These are phyloP conservation scores for Hippasteria phrygiana DNA, from an alignment of 53 echinoderm and acorn worm genomes.

Conservation along the genomic window DNA sequence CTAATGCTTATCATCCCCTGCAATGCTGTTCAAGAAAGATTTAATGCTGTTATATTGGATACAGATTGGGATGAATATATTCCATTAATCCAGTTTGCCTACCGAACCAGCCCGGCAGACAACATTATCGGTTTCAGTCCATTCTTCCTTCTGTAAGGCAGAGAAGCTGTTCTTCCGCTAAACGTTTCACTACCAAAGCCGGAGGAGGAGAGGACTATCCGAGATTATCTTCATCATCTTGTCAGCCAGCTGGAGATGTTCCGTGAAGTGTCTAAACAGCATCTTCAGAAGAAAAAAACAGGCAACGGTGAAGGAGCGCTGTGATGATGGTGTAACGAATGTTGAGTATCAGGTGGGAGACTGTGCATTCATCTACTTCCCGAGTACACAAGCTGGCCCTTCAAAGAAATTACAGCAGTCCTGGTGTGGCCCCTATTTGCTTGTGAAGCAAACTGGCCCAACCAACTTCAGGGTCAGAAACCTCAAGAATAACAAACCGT, in stretches of 20 bases:
- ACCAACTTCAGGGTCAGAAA: conserved; percentile 34
- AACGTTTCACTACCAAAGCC: neutral
- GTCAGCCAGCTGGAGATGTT: neutral
- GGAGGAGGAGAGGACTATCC: neutral
- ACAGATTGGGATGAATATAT: conserved; percentile 54
- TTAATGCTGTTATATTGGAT: conserved; percentile 61
- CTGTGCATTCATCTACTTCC: conserved; percentile 39
- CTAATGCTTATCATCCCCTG: conserved; percentile 58
- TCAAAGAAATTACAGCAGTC: conserved; percentile 29
- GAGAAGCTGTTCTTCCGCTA: conserved; percentile 12
- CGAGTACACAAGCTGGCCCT: conserved; percentile 49
- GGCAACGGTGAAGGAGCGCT: no score
- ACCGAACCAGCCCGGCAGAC: conserved; percentile 28
- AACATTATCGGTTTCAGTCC: conserved; percentile 33
- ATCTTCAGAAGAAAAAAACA: no score
- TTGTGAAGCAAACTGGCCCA: conserved; percentile 50
- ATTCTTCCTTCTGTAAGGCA: conserved; percentile 43
- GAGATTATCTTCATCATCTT: neutral
- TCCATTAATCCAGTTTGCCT: conserved; percentile 25
- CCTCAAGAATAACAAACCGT: no score
- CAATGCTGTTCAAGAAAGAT: conserved; percentile 54
- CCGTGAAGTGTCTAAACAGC: no score
- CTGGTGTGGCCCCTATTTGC: conserved; percentile 51
- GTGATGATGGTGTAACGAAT: no score
- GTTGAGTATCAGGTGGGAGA: conserved; percentile 49